Evolutionary conservation across 1,140 invertebrate species (phyloP), one percentile per base, ranked within the genome.

Genomic region (Drosophila pachea): DNA sequence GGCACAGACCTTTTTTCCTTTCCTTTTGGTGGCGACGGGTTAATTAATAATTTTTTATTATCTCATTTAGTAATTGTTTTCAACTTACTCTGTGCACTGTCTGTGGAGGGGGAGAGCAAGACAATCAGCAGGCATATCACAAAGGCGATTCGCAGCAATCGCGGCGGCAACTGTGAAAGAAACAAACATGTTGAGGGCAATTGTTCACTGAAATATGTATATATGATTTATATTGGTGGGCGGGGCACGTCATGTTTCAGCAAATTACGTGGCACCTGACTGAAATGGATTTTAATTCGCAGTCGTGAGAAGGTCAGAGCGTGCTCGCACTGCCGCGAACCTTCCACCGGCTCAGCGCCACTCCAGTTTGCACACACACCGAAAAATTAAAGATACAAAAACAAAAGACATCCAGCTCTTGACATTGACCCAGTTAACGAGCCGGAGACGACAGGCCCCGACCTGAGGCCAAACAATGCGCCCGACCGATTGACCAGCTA

Each of bases 1-100:
- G 40, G 40, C n/a, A 42, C 14, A 42, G 14, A 42, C 40, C 29
- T 76, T 81, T 81, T 76, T 53, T 0, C 4, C 4, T 31, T 7
- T 36, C 22, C 31, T n/a, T 29, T 49, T 22, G 22, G 22, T 22
- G n/a, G n/a, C n/a, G n/a, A n/a, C n/a, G n/a, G n/a, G n/a, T n/a
- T n/a, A 2, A 22, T 22, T 22, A 22, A 22, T 22, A 22, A 4
- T n/a, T 14, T 31, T 48, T n/a, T 32, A 42, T 32, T 16, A 35
- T 45, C 38, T 38, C 11, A 12, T 11, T 61, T 38, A 31, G 16
- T 16, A 42, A 11, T 36, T 50, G n/a, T 7, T 35, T 47, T 73
- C 5, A 59, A 91, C 91, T 91, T 90, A 92, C 92, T 90, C 65
- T 90, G 86, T 67, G 91, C 90, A 33, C 91, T 92, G 82, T 91